phyloP scores from a whole-genome alignment of 2,888 invertebrate genomes.

The Aricia artaxerxes region DNA sequence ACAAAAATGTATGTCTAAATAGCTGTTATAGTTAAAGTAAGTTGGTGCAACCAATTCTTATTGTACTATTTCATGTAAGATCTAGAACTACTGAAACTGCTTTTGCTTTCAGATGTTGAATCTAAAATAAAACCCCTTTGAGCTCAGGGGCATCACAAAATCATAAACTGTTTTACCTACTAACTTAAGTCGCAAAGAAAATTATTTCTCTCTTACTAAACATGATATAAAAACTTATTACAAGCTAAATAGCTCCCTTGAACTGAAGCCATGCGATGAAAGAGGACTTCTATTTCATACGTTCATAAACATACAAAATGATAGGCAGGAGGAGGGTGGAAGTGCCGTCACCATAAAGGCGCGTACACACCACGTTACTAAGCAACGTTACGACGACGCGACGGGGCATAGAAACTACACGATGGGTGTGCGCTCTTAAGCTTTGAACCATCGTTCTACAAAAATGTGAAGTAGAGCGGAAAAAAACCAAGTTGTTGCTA shows the following conservation, averaged over 20 bases:
- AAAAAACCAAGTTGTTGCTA: too few relatives aligned
- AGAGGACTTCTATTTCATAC: conserved; percentile 29
- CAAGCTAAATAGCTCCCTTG: conserved; percentile 20
- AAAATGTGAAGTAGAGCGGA: too few relatives aligned
- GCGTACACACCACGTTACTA: neutral
- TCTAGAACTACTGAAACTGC: neutral
- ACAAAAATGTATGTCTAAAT: too few relatives aligned
- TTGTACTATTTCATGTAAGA: neutral
- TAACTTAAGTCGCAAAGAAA: neutral
- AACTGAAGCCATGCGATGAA: conserved; percentile 17
- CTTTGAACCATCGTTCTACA: neutral
- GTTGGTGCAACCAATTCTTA: neutral
- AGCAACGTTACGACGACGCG: neutral
- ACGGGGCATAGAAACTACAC: neutral
- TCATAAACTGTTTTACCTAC: neutral
- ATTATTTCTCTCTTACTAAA: conserved; percentile 11
- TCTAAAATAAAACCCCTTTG: neutral
- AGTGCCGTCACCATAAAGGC: conserved; percentile 52
- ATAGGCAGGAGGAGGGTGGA: conserved; percentile 58
- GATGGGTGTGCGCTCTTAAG: neutral
- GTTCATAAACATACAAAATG: conserved; percentile 47
- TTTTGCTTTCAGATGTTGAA: neutral
- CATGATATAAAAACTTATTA: conserved; percentile 13
- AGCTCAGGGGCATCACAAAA: neutral
- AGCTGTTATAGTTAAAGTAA: too few relatives aligned